phyloP scores from a whole-genome alignment of 2,888 invertebrate species.

The Meganola albula region DNA sequence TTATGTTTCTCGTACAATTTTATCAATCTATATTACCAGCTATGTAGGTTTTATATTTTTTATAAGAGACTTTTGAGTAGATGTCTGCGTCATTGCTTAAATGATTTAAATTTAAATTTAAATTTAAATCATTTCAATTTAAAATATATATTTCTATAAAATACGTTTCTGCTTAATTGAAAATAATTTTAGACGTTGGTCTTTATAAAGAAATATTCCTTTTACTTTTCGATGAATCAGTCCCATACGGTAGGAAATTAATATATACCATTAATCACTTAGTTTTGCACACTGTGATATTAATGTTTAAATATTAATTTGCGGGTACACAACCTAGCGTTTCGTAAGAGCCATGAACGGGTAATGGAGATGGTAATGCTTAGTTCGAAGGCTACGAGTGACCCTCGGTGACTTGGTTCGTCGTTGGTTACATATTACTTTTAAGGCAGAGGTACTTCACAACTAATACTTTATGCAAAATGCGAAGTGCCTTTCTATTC shows the following conservation, averaged over 20 bases:
- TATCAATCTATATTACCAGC: conserved; percentile 39
- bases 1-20: conserved; percentile 62
- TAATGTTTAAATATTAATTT: conserved; percentile 16
- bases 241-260: conserved; percentile 15
- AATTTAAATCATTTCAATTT: too few relatives aligned
- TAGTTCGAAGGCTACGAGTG: conserved; percentile 17
- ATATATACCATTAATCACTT: conserved; percentile 17
- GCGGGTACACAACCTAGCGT: conserved; percentile 6
- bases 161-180: conserved; percentile 3
- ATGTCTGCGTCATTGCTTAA: too few relatives aligned
- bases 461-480: conserved; percentile 70
- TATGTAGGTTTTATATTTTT: conserved; percentile 24
- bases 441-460: conserved; percentile 52
- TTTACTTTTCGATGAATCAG: conserved; percentile 7
- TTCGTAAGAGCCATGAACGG: conserved; percentile 7
- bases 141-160: too few relatives aligned
- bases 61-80: too few relatives aligned
- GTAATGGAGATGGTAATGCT: conserved; percentile 4
- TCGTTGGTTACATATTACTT: conserved; percentile 39
- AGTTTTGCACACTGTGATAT: conserved; percentile 11
- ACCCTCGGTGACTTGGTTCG: conserved; percentile 29
- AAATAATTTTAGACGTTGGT: conserved; percentile 9
- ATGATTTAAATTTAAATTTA: too few relatives aligned
- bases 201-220: conserved; percentile 7
- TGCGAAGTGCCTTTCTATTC: conserved; percentile 70